Conservation (phyloP, 2,888 invertebrate genomes). For the Thelaira solivaga region DNA sequence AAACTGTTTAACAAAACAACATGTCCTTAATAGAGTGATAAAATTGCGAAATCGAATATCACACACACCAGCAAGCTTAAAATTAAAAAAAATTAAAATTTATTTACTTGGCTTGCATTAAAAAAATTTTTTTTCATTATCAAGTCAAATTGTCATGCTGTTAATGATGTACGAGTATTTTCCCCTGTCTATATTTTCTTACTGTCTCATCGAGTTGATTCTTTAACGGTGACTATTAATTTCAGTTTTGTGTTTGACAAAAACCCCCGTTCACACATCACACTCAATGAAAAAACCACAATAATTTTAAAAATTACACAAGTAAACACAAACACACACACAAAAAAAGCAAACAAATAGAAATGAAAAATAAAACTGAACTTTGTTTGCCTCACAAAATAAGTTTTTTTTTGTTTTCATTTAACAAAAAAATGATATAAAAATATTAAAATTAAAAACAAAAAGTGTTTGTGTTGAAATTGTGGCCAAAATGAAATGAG, state of each 20-base stretch:
- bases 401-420: background rate
- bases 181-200: background rate
- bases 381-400: background rate
- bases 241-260: conserved; percentile 44
- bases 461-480: conserved; percentile 1
- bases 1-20: too few relatives aligned
- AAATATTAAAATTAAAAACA: conserved; percentile 16
- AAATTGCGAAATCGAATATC: too few relatives aligned
- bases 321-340: too few relatives aligned
- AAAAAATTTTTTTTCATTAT: too few relatives aligned
- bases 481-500: conserved; percentile 6
- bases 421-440: conserved; percentile 6
- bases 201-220: conserved; percentile 29
- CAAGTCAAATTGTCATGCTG: conserved; percentile 16
- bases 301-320: conserved; percentile 21
- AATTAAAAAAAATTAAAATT: too few relatives aligned
- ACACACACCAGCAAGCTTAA: too few relatives aligned
- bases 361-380: background rate
- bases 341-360: conserved; percentile 5
- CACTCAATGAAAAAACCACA: conserved; percentile 5
- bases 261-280: background rate
- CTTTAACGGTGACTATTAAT: conserved; percentile 60
- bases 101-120: too few relatives aligned
- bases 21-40: too few relatives aligned
- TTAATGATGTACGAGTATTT: background rate